Evolutionary conservation across 2,797 vertebrate species (phyloP), one percentile per base, ranked within the genome.

Genomic region (Parauchenoglanis ngamensis): DNA sequence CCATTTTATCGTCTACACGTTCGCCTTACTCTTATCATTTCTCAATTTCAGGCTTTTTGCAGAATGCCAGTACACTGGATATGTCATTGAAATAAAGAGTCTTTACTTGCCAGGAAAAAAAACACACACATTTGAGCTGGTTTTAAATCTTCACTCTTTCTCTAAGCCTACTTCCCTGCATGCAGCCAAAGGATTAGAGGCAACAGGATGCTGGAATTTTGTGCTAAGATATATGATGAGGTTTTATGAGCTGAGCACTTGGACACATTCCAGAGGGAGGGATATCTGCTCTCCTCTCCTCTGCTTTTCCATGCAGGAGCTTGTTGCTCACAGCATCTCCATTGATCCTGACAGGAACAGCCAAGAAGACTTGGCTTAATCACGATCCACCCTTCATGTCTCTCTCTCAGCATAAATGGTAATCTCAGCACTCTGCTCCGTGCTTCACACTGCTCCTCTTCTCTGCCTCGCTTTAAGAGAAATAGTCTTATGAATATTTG

Each of bases 161-260:
- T 56, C 28, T 82, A 82, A 88, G 78, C 77, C 49, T 46, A 49
- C 84, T 83, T 86, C 70, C 70, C 70, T 23, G 40, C 63, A 70
- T 40, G 61, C 13, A 56, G 79, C 86, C 84, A 78, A 81, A 79
- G 88, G 86, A 87, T 89, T 89, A 83, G 78, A 70, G 70, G 61
- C 78, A 82, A 82, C 83, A 87, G 49, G 86, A 81, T 75, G 56
- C 85, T 85, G 83, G 70, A 87, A 73, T 72, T 86, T 57, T 40
- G 72, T 61, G 80, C 44, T 46, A 49, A 84, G 86, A 85, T 86
- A 83, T 85, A 87, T 72, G 73, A 72, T 61, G 65, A 19, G 67
- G 67, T 87, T 89, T 87, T 83, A 84, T 89, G 89, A 89, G 65
- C 68, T 85, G 52, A 77, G 52, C 13, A 76, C 83, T 88, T 56